These are phyloP conservation scores for Leuciscus waleckii DNA, from an alignment of 2,797 vertebrate species.

Conservation along the genomic window DNA sequence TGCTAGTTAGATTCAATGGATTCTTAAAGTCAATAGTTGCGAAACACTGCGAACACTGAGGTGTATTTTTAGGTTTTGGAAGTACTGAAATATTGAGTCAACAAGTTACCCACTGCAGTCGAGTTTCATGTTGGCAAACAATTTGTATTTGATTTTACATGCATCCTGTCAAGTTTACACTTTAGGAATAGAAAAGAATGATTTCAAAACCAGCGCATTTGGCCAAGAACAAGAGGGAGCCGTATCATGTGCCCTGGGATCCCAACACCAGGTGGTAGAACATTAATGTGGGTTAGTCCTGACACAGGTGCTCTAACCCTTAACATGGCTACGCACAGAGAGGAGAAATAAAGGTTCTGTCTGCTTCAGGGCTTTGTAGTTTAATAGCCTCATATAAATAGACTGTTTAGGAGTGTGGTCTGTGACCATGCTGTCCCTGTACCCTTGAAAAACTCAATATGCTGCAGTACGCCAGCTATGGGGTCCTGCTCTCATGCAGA, in stretches of 20 bases:
- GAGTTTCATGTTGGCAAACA: background rate
- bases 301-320: conserved; percentile 31
- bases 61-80: conserved; percentile 19
- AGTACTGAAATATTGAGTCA: conserved; percentile 9
- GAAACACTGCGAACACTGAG: background rate
- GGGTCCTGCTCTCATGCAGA: conserved; percentile 18
- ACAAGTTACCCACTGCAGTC: background rate
- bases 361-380: conserved; percentile 37
- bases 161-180: background rate
- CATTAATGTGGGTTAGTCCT: conserved; percentile 37
- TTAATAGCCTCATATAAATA: conserved; percentile 55
- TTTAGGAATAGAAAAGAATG: background rate
- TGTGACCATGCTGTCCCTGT: conserved; percentile 42
- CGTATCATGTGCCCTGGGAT: background rate
- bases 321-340: background rate
- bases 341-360: conserved; percentile 10
- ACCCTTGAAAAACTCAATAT: conserved; percentile 41
- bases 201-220: conserved; percentile 1
- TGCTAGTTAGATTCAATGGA: conserved; percentile 12
- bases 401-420: conserved; percentile 38
- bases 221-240: background rate
- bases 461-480: conserved; percentile 6
- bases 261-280: conserved; percentile 48
- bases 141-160: background rate
- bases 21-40: conserved; percentile 3